phyloP scores from a whole-genome alignment of 30 jellyfish, hydroid and myxozoan species.

The Mastigias papua region DNA sequence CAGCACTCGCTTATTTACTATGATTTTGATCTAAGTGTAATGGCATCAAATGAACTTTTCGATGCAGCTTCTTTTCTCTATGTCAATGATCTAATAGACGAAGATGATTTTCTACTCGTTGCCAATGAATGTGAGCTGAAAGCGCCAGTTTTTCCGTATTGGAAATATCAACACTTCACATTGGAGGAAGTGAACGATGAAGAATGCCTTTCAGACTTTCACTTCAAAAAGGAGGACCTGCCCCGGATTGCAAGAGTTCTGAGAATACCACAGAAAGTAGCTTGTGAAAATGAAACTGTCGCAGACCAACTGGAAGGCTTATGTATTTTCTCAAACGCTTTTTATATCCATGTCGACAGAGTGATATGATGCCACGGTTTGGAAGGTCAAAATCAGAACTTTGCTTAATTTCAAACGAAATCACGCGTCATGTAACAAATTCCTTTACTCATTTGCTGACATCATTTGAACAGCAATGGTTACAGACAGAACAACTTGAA shows the following conservation, averaged over 20 bases:
- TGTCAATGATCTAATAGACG: constrained; percentile 16
- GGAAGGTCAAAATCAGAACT: constrained; percentile 53
- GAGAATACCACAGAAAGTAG: constrained; percentile 32
- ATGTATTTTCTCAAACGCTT: constrained; percentile 41
- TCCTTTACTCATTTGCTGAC: constrained; percentile 16
- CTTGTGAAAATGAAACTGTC: constrained; percentile 36
- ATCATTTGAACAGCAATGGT: constrained; percentile 63
- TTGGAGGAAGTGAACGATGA: constrained; percentile 40
- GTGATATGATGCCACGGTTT: constrained; percentile 55
- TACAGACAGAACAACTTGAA: constrained; percentile 37
- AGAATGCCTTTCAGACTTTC: constrained; percentile 43
- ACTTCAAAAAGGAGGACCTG: constrained; percentile 29
- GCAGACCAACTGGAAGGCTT: constrained; percentile 52
- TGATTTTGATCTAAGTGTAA: too few species aligned
- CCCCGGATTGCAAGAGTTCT: constrained; percentile 10
- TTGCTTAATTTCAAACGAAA: constrained; percentile 52
- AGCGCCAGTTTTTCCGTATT: constrained; percentile 45
- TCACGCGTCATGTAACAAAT: constrained; percentile 28
- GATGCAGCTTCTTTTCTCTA: constrained; percentile 12
- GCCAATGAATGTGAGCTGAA: constrained; percentile 7
- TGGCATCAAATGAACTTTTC: constrained; percentile 20
- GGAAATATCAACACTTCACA: constrained; percentile 19
- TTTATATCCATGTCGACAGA: constrained; percentile 53
- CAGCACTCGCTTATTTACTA: too few species aligned
- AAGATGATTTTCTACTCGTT: constrained; percentile 9